Percentiles rank a stretch among this genome's conserved stretches.
These are phyloP conservation scores for Actias luna DNA, from an alignment of 2,888 invertebrate genomes.

Conservation along the genomic window DNA sequence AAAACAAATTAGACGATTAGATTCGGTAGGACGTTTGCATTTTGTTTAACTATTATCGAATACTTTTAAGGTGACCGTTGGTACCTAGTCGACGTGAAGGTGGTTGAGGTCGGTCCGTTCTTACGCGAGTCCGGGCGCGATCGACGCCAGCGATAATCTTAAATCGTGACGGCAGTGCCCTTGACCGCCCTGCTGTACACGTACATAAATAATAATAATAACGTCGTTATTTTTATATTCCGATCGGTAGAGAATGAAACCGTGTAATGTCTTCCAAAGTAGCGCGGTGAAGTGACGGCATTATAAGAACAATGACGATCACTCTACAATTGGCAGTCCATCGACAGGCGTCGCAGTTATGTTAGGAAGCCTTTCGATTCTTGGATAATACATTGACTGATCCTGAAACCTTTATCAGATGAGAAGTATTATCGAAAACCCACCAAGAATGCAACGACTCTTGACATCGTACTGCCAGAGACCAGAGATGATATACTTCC, in stretches of 20 bases:
- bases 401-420: no score
- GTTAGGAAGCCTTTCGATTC: no score
- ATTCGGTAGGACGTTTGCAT: background rate
- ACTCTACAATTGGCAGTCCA: no score
- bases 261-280: background rate
- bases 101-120: constrained; percentile 6
- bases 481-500: no score
- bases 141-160: background rate
- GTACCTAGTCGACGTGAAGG: background rate
- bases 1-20: background rate
- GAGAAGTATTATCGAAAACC: no score
- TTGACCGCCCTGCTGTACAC: constrained; percentile 1
- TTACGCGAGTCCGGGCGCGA: constrained; percentile 2
- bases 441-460: no score
- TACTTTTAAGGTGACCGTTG: background rate
- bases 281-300: background rate
- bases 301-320: no score
- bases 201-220: background rate
- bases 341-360: no score
- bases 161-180: background rate
- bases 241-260: background rate
- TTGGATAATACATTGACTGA: no score
- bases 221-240: background rate
- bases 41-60: background rate
- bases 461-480: no score